Percentiles rank a stretch among this genome's conserved stretches.
Conservation (phyloP, 1,140 invertebrate species). For the Melitaea cinxia region DNA sequence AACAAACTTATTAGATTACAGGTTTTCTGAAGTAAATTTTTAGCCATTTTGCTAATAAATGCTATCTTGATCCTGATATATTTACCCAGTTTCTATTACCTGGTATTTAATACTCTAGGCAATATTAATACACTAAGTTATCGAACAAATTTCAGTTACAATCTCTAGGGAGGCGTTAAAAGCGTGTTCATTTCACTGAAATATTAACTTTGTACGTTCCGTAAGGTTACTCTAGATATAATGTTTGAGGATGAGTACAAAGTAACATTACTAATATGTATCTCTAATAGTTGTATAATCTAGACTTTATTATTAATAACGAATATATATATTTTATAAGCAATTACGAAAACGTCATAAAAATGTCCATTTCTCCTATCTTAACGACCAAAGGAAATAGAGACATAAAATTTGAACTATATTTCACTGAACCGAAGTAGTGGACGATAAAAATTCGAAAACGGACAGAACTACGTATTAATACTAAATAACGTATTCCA, state of each 20-base stretch:
- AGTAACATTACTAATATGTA: neutral
- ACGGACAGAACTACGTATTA: no score
- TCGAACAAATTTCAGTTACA: slow-evolving; percentile 30
- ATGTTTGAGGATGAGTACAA: neutral
- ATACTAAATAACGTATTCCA: no score
- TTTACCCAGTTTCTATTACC: slow-evolving; percentile 4
- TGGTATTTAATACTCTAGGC: slow-evolving; percentile 8
- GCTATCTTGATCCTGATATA: neutral
- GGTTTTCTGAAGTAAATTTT: no score
- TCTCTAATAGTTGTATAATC: neutral
- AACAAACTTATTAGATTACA: no score
- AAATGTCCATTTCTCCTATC: no score
- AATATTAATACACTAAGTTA: slow-evolving; percentile 11
- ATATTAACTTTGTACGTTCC: slow-evolving; percentile 22
- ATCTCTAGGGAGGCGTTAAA: slow-evolving; percentile 35
- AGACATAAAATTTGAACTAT: no score
- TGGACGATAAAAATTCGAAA: no score
- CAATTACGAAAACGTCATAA: no score
- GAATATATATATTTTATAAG: neutral
- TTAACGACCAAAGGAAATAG: no score
- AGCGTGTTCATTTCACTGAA: slow-evolving; percentile 18
- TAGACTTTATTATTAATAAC: neutral
- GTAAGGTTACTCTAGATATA: neutral
- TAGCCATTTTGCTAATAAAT: no score
- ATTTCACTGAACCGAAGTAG: no score